phyloP scores from a whole-genome alignment of 2,888 invertebrate species.

The Chromoteleia sp. region DNA sequence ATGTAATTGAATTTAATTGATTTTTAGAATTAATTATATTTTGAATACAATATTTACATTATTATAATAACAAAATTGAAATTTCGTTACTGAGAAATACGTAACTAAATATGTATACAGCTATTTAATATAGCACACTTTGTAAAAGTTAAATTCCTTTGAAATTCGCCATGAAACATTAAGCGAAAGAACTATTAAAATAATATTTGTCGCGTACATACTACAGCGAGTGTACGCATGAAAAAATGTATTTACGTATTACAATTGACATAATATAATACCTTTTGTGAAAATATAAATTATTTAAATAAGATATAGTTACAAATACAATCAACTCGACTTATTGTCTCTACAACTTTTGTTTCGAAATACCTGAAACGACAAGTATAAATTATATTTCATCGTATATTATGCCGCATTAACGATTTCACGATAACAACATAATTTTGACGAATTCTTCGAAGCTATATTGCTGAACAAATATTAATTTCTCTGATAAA shows the following conservation, averaged over 20 bases:
- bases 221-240: background rate
- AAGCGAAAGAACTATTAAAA: background rate
- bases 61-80: too few species aligned
- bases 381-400: conserved; percentile 17
- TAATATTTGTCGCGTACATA: conserved; percentile 2
- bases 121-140: too few species aligned
- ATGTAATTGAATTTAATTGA: too few species aligned
- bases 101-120: too few species aligned
- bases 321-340: background rate
- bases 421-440: conserved; percentile 27
- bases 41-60: too few species aligned
- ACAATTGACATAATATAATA: conserved; percentile 6
- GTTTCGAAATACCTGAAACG: background rate
- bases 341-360: background rate
- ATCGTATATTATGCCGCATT: conserved; percentile 3
- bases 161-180: background rate
- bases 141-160: background rate
- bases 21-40: too few species aligned
- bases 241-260: background rate
- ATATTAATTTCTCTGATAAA: conserved; percentile 41
- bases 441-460: conserved; percentile 34
- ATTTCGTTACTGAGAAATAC: too few species aligned
- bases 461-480: conserved; percentile 20
- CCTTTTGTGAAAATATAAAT: background rate
- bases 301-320: background rate